Evolutionary conservation across 2,797 vertebrate species (phyloP).

Genomic region (Xiphorhynchus erythropygius): DNA sequence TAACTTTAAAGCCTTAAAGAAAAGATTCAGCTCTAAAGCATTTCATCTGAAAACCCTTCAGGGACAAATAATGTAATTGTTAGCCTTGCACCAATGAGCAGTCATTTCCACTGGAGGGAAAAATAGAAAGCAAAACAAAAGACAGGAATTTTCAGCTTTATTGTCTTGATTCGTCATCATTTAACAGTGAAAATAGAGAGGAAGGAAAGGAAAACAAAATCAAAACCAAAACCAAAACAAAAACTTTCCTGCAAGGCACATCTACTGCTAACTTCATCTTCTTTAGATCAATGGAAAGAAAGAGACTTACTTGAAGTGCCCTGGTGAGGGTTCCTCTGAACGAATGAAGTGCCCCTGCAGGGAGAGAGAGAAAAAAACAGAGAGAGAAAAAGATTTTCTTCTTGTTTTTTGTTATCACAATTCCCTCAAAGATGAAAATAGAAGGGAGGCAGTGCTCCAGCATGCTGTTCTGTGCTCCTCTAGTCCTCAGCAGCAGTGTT

Average conservation of each 20-base stretch:
- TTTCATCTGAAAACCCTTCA: neutral
- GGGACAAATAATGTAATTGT: neutral
- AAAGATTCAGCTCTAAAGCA: neutral
- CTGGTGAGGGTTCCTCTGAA: neutral
- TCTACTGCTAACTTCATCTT: neutral
- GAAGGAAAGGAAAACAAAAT: neutral
- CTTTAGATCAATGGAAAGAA: neutral
- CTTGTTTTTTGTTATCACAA: neutral
- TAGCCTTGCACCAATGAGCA: neutral
- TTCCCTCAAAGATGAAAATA: neutral
- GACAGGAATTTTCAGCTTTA: neutral
- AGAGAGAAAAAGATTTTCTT: neutral
- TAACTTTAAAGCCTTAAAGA: constrained; percentile 10
- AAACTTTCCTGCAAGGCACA: neutral
- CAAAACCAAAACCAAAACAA: neutral
- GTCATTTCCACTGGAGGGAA: neutral
- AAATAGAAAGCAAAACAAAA: neutral
- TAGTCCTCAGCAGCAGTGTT: neutral
- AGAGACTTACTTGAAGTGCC: neutral
- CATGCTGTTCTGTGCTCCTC: neutral
- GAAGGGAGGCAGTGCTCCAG: neutral
- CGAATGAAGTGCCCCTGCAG: neutral
- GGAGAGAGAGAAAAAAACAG: neutral
- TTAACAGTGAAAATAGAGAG: neutral
- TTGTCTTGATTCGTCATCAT: neutral